Conservation (phyloP, 2,888 invertebrate genomes). For the Bibio marci region DNA sequence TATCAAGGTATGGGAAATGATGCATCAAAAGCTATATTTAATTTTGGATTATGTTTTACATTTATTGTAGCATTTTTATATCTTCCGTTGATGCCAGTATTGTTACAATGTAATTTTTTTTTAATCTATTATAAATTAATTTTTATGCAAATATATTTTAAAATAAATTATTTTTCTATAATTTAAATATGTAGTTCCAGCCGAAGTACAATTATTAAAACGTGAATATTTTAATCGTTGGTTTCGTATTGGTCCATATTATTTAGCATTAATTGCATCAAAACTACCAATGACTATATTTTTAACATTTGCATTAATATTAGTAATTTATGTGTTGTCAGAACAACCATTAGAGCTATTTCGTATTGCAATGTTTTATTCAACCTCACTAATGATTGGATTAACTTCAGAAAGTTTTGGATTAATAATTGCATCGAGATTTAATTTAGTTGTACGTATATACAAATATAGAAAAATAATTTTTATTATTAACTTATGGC, state of each 20-base stretch:
- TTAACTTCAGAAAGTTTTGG: slow-evolving; percentile 67
- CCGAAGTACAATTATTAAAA: slow-evolving; percentile 58
- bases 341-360: slow-evolving; percentile 56
- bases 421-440: slow-evolving; percentile 51
- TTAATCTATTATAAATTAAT: slow-evolving; percentile 1
- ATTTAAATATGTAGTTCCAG: slow-evolving; percentile 58
- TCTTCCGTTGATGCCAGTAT: slow-evolving; percentile 65
- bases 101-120: slow-evolving; percentile 58
- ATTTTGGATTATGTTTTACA: slow-evolving; percentile 70
- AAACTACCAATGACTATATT: slow-evolving; percentile 54
- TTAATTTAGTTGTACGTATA: slow-evolving; percentile 57
- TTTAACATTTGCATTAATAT: slow-evolving; percentile 46
- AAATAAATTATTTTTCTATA: no score
- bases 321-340: slow-evolving; percentile 55
- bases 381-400: slow-evolving; percentile 50
- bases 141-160: no score
- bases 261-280: slow-evolving; percentile 53
- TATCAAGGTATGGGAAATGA: slow-evolving; percentile 61
- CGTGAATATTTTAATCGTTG: slow-evolving; percentile 73
- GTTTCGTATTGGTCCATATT: slow-evolving; percentile 67
- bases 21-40: slow-evolving; percentile 64
- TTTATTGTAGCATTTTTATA: slow-evolving; percentile 65
- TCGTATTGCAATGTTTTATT: slow-evolving; percentile 49
- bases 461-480: not conserved
- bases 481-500: not conserved